A percentile compares a stretch with the other conserved stretches of the same genome.
Evolutionary conservation across 2,113 vertebrate genomes (phyloP).

Genomic region (Tringa solitaria): DNA sequence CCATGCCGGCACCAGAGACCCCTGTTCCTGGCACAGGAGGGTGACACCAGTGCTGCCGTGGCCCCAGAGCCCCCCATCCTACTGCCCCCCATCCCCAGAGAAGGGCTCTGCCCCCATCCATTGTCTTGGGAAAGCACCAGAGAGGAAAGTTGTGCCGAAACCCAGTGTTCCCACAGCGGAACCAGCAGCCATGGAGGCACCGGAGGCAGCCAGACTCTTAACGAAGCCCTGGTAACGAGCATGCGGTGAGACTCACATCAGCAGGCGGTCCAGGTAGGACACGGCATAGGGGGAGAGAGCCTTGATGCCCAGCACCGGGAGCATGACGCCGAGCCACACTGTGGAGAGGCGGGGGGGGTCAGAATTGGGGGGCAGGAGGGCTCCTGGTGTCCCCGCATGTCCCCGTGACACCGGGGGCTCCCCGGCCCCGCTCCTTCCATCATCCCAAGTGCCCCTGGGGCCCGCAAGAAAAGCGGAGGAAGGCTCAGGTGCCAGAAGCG

Average conservation of each 20-base stretch:
- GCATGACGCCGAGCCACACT: slow-evolving; percentile 97
- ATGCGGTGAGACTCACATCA: slow-evolving; percentile 79
- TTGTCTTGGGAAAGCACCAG: not conserved
- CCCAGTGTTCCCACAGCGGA: rapidly evolving
- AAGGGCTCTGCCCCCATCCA: not conserved
- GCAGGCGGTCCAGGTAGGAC: slow-evolving; percentile 88
- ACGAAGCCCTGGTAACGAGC: rapidly evolving
- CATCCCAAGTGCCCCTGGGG: rapidly evolving
- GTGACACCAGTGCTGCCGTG: rapidly evolving
- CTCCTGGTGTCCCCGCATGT: rapidly evolving
- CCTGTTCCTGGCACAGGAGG: not conserved
- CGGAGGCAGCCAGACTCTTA: rapidly evolving
- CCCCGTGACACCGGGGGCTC: not conserved
- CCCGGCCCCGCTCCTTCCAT: not conserved
- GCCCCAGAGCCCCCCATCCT: not conserved
- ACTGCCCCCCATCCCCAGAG: too few species aligned
- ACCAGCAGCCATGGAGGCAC: not conserved
- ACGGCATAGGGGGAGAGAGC: slow-evolving; percentile 88
- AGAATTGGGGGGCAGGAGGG: not conserved
- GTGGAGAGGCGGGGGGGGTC: not conserved
- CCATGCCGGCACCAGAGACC: not conserved
- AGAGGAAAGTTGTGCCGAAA: not conserved
- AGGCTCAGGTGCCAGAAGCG: rapidly evolving
- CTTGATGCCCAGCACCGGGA: slow-evolving; percentile 93
- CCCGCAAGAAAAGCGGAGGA: not conserved